Evolutionary conservation across 2,113 vertebrate genomes (phyloP).

Genomic region (Australoheros scitulus): DNA sequence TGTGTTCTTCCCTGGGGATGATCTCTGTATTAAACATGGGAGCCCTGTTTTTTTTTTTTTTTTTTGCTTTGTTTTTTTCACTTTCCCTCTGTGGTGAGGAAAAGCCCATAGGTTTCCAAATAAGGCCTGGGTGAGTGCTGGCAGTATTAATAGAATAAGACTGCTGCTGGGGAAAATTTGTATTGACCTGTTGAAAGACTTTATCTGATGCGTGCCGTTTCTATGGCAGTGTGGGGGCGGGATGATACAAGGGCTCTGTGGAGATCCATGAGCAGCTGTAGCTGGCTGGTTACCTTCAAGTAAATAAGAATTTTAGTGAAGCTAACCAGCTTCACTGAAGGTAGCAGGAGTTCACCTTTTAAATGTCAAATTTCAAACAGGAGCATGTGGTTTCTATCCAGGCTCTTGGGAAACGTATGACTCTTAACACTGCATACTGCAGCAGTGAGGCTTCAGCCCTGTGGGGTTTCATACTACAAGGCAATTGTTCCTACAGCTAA

Average conservation of each 20-base stretch:
- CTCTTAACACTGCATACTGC: not conserved
- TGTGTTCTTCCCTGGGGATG: not conserved
- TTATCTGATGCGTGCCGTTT: slow-evolving; percentile 72
- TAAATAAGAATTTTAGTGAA: not conserved
- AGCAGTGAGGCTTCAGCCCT: not conserved
- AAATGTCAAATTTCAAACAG: slow-evolving; percentile 14
- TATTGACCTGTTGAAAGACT: slow-evolving; percentile 71
- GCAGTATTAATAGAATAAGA: slow-evolving; percentile 74
- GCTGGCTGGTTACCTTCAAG: slow-evolving; percentile 6
- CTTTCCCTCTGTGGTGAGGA: slow-evolving; percentile 14
- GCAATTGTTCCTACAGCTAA: not conserved
- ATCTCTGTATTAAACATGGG: slow-evolving; percentile 16
- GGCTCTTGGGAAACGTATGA: not conserved
- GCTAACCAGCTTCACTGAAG: not conserved
- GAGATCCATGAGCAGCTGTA: slow-evolving; percentile 30
- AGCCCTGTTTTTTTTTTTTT: slow-evolving; percentile 5
- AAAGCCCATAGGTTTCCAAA: slow-evolving; percentile 65
- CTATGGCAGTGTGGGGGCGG: slow-evolving; percentile 63
- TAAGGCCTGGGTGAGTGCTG: slow-evolving; percentile 57
- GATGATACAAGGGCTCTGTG: slow-evolving; percentile 14
- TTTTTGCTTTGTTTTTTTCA: slow-evolving; percentile 1
- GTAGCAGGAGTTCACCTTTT: slow-evolving; percentile 23
- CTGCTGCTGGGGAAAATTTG: slow-evolving; percentile 70
- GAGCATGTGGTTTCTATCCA: not conserved
- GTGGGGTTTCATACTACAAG: not conserved